Evolutionary conservation across 2,888 invertebrate genomes (phyloP).

Genomic region (Leptinotarsa peninsularis): DNA sequence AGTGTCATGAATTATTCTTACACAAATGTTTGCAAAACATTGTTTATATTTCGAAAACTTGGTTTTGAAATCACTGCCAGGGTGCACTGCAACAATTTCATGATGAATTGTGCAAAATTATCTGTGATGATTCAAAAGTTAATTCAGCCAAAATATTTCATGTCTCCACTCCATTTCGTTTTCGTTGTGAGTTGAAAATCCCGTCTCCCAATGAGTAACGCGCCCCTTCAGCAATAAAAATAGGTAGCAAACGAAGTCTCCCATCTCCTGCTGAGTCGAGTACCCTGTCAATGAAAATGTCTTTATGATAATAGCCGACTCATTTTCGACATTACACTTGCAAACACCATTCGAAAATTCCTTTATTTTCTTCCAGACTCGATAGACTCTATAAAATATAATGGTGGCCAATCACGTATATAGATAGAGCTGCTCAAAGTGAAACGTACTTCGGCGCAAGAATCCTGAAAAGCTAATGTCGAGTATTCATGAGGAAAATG

Average conservation of each 20-base stretch:
- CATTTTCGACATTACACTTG: constrained; percentile 34
- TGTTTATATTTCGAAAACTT: too few relatives aligned
- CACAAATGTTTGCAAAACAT: too few relatives aligned
- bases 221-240: neutral
- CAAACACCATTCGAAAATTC: constrained; percentile 29
- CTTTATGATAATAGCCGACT: constrained; percentile 31
- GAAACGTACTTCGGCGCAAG: constrained; percentile 11
- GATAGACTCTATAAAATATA: constrained; percentile 19
- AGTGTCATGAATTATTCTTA: too few relatives aligned
- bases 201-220: neutral
- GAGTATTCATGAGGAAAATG: constrained; percentile 18
- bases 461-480: constrained; percentile 16
- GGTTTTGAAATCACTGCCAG: too few relatives aligned
- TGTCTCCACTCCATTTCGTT: neutral
- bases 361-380: constrained; percentile 27
- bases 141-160: too few relatives aligned
- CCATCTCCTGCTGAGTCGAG: neutral
- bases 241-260: neutral
- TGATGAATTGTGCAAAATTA: too few relatives aligned
- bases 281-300: constrained; percentile 4
- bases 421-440: constrained; percentile 13
- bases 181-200: neutral
- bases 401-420: constrained; percentile 19
- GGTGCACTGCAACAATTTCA: too few relatives aligned
- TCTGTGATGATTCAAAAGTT: too few relatives aligned